Evolutionary conservation across 2,113 vertebrate species (phyloP), one percentile per base, ranked within the genome.

Genomic region (Colistium nudipinnis): DNA sequence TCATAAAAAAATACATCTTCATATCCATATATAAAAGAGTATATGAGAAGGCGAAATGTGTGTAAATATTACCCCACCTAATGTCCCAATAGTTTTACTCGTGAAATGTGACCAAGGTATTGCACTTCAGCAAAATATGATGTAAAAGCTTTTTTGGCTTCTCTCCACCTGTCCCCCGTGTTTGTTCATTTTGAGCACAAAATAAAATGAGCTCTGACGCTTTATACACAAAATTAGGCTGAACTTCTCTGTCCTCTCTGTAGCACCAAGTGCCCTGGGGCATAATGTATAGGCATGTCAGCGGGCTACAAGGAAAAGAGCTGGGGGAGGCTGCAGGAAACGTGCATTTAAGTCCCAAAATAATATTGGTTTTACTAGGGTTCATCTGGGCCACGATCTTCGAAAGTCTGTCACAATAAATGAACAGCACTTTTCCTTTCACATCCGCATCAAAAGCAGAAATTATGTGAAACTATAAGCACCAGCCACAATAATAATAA

Each of bases 371-470:
- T 6, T 62, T 39, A 22, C 12, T 54, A 5, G n/a, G n/a, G 11
- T 57, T 7, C 11, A n/a, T 47, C 30, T 47, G 5, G 45, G 25
- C 30, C n/a, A 24, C 47, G 48, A 70, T 36, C 16, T 48, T 16
- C 41, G 4, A 55, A 53, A 43, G 39, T 41, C 6, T 22, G 41
- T 36, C 31, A 19, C 19, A 31, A n/a, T 30, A 6, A 28, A 16
- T 45, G 47, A 0, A 70, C 4, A n/a, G 35, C 9, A 0, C 4
- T 52, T 53, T 2, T 31, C 36, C 24, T 48, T 33, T 11, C n/a
- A 36, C 30, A 36, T 39, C 20, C 35, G 12, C 28, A 64, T 63
- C 20, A 67, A 36, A 61, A 55, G 38, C 31, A 10, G 14, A 70
- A 55, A 49, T 52, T 13, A 19, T 31, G 31, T 57, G 44, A 53